These are phyloP conservation scores for Sylvia atricapilla DNA, from an alignment of 2,113 vertebrate genomes.

Conservation along the genomic window DNA sequence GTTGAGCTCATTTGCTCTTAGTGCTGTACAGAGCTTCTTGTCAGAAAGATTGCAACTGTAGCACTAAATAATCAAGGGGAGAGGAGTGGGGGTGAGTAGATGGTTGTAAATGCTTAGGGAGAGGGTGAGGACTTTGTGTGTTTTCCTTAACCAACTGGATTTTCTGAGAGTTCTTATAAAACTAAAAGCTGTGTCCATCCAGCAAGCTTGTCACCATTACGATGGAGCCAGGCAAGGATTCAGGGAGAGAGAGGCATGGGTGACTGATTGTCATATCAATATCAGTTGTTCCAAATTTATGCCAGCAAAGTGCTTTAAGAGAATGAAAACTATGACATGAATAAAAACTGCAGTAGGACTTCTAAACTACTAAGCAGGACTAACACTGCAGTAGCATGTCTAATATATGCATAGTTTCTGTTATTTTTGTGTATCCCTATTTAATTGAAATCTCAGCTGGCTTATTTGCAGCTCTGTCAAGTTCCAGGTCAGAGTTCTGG, in stretches of 20 bases:
- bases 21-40: accelerated
- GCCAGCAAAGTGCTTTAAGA: not conserved
- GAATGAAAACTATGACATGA: not conserved
- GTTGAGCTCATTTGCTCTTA: not conserved
- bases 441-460: not conserved
- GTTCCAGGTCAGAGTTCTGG: not conserved
- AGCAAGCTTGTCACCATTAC: not conserved
- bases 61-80: not conserved
- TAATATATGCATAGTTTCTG: not conserved
- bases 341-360: not conserved
- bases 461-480: not conserved
- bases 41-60: not conserved
- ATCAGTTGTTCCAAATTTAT: not conserved
- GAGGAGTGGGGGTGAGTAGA: not conserved
- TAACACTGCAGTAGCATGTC: not conserved
- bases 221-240: not conserved
- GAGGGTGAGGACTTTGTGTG: not conserved
- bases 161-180: not conserved
- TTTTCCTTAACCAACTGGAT: not conserved
- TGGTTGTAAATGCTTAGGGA: not conserved
- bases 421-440: not conserved
- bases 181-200: not conserved
- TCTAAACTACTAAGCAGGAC: not conserved
- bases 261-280: not conserved
- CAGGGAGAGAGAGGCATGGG: too few relatives aligned